Base-by-base conservation (phyloP, 1,140 invertebrate species). In the Lanistes nyassanus region DNA sequence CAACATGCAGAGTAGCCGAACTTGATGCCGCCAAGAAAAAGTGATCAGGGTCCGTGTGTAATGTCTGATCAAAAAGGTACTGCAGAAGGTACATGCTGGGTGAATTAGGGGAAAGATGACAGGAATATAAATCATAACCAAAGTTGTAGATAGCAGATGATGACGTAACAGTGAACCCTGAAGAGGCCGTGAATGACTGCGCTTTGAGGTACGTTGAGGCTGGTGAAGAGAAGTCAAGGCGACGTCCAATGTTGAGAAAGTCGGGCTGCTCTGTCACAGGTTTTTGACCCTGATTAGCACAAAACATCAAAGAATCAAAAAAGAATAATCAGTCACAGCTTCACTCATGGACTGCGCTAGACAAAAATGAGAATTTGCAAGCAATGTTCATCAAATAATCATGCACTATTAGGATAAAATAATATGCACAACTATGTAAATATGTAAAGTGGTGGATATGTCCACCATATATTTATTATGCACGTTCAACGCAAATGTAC, bases 31-130 rank as follows among this genome's bases (percentile, higher is more conserved):
- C 79, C 66, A 80, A 39, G 68, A 79, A 84, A 66, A 81, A 83
- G 19, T 84, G 80, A 7, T 78, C 31, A 3, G 31, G 39, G 31
- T 71, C 37, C 16, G 62, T 71, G 1, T 55, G 60, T 56, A 83
- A 62, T 0, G 83, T 83, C 70, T 85, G 84, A 60, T 85, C 84
- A 81, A 85, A 85, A 74, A 85, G 56, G 56, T 84, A 75, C 56
- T 74, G 76, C 58, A 84, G 69, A 11, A 55, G 66, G 39, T 80
- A 82, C 34, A 75, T 78, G 13, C 75, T 66, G 16, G 56, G 67
- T 26, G 39, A 36, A 60, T 81, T 81, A 9, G 66, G 55, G 34
- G 68, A 56, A 29, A 53, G 67, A 23, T 60, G 55, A 42, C 78
- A 75, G 29, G 26, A 34, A 37, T 47, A 66, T n/a, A 0, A 6